A percentile compares a stretch with the other conserved stretches of the same genome.
Evolutionary conservation across 2,797 vertebrate genomes (phyloP).

Genomic region (Sebastiscus albofasciatus): DNA sequence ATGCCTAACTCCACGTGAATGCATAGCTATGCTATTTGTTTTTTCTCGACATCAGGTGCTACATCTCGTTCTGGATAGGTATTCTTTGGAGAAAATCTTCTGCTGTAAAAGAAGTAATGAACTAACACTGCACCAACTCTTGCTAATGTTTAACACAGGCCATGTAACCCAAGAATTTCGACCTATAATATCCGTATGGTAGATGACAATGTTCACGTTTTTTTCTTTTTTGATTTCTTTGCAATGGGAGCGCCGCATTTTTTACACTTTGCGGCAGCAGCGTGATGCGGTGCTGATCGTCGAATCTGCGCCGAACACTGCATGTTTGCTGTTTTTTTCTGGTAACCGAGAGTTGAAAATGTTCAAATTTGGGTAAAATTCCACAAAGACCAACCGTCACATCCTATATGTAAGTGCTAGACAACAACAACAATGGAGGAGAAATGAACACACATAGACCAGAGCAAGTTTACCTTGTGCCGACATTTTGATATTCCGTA

Average conservation of each 20-base stretch:
- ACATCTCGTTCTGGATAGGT: not conserved
- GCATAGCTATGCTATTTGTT: not conserved
- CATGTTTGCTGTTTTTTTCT: not conserved
- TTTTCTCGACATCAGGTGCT: not conserved
- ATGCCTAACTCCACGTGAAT: not conserved
- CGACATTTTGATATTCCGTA: no score
- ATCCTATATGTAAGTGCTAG: not conserved
- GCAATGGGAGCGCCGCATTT: not conserved
- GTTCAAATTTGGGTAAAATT: not conserved
- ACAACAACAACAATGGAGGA: not conserved
- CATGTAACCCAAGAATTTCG: not conserved
- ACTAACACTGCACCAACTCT: not conserved
- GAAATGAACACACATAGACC: no score
- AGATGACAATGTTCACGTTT: not conserved
- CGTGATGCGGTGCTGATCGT: not conserved
- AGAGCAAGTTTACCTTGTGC: accelerated
- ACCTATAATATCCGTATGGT: not conserved
- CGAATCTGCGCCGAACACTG: not conserved
- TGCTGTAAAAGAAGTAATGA: not conserved
- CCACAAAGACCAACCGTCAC: not conserved
- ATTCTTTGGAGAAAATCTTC: not conserved
- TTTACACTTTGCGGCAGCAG: not conserved
- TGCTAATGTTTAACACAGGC: not conserved
- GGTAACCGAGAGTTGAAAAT: not conserved
- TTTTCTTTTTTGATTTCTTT: no score